Percentiles rank a stretch among this genome's conserved stretches.
phyloP scores from a whole-genome alignment of 2,797 vertebrate genomes.

The Poeciliopsis turneri region DNA sequence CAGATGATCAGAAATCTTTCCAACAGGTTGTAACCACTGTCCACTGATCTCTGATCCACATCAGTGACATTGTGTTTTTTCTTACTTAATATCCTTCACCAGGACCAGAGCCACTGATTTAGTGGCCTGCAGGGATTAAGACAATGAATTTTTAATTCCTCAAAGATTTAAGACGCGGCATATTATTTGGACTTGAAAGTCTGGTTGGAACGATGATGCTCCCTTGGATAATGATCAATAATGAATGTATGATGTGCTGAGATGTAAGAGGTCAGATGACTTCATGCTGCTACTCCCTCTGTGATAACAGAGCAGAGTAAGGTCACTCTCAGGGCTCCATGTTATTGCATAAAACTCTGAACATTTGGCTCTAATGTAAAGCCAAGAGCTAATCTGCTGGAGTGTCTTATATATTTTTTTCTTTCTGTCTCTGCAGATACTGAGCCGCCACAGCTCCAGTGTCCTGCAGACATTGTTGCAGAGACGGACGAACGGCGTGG shows the following conservation, averaged over 20 bases:
- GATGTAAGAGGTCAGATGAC: slow-evolving; percentile 54
- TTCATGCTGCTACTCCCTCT: slow-evolving; percentile 39
- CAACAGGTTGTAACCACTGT: neutral
- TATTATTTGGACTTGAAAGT: slow-evolving; percentile 1
- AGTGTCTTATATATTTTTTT: neutral
- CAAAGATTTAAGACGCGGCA: neutral
- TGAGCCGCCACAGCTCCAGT: slow-evolving; percentile 88
- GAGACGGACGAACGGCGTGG: slow-evolving; percentile 87
- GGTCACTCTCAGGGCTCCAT: slow-evolving; percentile 1
- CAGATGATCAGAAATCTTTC: neutral
- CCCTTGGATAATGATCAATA: slow-evolving; percentile 22
- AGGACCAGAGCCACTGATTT: neutral
- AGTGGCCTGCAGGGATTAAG: neutral
- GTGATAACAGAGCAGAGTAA: slow-evolving; percentile 41
- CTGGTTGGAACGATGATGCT: slow-evolving; percentile 2
- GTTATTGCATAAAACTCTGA: slow-evolving; percentile 23
- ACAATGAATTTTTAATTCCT: neutral
- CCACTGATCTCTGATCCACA: neutral
- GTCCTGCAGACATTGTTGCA: slow-evolving; percentile 86
- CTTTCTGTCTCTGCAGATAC: slow-evolving; percentile 76
- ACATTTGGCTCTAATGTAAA: slow-evolving; percentile 2
- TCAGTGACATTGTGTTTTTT: neutral
- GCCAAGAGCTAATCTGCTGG: neutral
- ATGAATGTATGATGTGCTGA: slow-evolving; percentile 25
- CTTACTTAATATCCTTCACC: neutral